Percentiles rank a stretch among this genome's conserved stretches.
These are phyloP conservation scores for Centropyge bicolor DNA, from an alignment of 2,797 vertebrate genomes.

Conservation along the genomic window DNA sequence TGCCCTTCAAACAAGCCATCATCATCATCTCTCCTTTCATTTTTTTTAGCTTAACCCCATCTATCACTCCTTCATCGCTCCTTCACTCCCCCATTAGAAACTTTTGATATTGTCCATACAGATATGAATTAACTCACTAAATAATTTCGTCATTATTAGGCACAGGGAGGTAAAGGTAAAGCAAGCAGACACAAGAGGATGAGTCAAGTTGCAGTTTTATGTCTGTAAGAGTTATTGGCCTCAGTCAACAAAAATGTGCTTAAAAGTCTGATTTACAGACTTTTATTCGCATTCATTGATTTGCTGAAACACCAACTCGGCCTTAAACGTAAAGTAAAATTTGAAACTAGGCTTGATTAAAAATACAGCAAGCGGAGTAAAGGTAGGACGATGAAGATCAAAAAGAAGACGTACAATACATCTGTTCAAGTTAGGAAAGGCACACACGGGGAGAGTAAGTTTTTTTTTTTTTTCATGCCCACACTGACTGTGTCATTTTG, in stretches of 20 bases:
- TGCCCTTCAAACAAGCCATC: constrained; percentile 43
- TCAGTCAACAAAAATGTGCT: constrained; percentile 16
- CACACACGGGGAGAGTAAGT: constrained; percentile 65
- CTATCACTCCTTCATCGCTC: constrained; percentile 24
- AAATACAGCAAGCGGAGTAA: neutral
- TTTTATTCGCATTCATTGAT: constrained; percentile 51
- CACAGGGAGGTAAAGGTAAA: constrained; percentile 74
- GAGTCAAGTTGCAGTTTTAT: constrained; percentile 42
- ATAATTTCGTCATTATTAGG: constrained; percentile 58
- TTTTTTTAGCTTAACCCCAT: constrained; percentile 9
- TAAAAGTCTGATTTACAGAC: constrained; percentile 5
- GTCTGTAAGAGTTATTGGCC: constrained; percentile 29
- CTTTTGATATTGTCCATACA: constrained; percentile 17
- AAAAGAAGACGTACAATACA: constrained; percentile 30
- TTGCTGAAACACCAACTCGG: constrained; percentile 11
- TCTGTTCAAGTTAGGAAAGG: constrained; percentile 67
- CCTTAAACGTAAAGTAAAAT: neutral
- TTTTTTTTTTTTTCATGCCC: constrained; percentile 22
- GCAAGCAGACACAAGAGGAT: constrained; percentile 40
- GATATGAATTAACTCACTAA: constrained; percentile 19
- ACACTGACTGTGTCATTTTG: constrained; percentile 37
- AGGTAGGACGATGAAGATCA: constrained; percentile 5
- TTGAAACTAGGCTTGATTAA: constrained; percentile 5
- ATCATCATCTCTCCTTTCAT: constrained; percentile 28
- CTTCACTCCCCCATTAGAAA: constrained; percentile 11